Evolutionary conservation across 35 echinoderm and acorn worm genomes (phyloP).

Genomic region (Ptychodera flava): DNA sequence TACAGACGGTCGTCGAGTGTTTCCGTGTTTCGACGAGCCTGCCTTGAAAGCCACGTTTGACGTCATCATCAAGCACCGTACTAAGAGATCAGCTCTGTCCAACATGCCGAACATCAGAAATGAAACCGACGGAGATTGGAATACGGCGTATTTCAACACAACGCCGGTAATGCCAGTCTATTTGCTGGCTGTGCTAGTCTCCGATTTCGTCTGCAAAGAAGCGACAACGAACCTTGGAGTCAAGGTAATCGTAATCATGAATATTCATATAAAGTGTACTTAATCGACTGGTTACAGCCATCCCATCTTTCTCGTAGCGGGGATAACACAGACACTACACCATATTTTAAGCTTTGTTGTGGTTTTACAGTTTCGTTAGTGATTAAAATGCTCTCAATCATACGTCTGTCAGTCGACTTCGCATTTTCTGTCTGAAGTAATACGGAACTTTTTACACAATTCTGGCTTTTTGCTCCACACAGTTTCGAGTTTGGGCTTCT

Average conservation of each 20-base stretch:
- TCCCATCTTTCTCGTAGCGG: too few relatives aligned
- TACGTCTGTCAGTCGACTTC: too few relatives aligned
- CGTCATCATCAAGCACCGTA: neutral
- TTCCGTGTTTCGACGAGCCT: neutral
- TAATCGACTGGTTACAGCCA: too few relatives aligned
- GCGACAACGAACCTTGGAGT: slow-evolving; percentile 44
- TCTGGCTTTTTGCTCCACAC: too few relatives aligned
- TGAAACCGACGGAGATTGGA: slow-evolving; percentile 34
- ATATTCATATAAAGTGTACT: too few relatives aligned
- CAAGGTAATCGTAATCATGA: too few relatives aligned
- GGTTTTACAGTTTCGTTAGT: too few relatives aligned
- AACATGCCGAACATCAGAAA: neutral
- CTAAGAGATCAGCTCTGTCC: neutral
- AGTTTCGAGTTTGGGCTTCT: slow-evolving; percentile 35
- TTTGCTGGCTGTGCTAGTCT: slow-evolving; percentile 78
- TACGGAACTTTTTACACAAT: too few relatives aligned
- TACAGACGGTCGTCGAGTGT: neutral
- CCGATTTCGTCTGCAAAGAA: slow-evolving; percentile 50
- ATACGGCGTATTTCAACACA: slow-evolving; percentile 41
- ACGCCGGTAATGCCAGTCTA: slow-evolving; percentile 82
- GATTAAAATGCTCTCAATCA: too few relatives aligned
- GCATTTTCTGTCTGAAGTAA: too few relatives aligned
- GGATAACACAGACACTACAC: too few relatives aligned
- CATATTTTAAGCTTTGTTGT: too few relatives aligned
- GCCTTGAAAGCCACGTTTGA: neutral